Percentiles rank a stretch among this genome's conserved stretches.
Conservation (phyloP, 1,140 invertebrate genomes). For the Caenorhabditis elegans region DNA sequence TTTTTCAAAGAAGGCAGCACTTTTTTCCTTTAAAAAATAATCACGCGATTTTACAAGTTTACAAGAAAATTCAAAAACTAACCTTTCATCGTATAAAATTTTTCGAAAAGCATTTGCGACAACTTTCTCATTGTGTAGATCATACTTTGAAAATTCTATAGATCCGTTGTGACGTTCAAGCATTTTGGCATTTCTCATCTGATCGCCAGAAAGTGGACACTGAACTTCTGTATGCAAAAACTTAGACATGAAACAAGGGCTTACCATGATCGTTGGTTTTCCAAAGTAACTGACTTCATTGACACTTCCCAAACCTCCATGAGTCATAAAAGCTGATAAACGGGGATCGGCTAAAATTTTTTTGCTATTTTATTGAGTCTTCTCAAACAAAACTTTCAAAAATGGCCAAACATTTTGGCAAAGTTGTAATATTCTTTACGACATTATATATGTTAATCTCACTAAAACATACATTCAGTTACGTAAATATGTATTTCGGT, state of each 20-base stretch:
- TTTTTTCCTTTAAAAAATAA: too few relatives aligned
- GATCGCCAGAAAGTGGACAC: conserved; percentile 55
- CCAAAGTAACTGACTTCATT: conserved; percentile 52
- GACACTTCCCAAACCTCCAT: conserved; percentile 53
- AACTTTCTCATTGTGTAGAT: neutral
- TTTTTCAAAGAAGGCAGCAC: too few relatives aligned
- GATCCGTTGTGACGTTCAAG: conserved; percentile 41
- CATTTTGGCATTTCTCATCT: conserved; percentile 48
- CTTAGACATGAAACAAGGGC: too few relatives aligned
- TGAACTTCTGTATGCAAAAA: neutral
- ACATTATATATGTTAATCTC: too few relatives aligned
- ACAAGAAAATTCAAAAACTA: neutral
- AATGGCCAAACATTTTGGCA: too few relatives aligned
- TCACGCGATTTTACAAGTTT: neutral
- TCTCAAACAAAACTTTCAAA: too few relatives aligned
- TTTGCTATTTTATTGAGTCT: neutral
- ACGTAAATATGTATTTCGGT: too few relatives aligned
- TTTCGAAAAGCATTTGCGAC: neutral
- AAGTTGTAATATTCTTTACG: too few relatives aligned
- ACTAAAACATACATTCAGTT: too few relatives aligned
- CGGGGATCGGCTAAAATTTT: conserved; percentile 47
- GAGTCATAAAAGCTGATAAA: conserved; percentile 53
- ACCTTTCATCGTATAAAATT: conserved; percentile 38
- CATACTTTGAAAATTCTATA: conserved; percentile 33
- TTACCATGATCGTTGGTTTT: conserved; percentile 52